phyloP scores from a whole-genome alignment of 2,113 vertebrate genomes.

The Nipponia nippon region DNA sequence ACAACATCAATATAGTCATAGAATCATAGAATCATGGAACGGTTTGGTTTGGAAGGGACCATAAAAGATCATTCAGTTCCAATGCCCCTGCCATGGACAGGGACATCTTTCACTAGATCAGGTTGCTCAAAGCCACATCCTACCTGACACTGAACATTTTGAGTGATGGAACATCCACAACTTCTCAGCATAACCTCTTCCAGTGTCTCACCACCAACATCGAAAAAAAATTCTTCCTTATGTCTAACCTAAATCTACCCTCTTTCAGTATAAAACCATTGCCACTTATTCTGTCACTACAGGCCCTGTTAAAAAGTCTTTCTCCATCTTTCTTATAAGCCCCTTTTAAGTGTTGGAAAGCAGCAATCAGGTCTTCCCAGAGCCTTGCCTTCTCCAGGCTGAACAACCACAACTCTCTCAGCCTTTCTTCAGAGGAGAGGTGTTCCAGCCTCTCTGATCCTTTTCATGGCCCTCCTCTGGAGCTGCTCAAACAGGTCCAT shows the following conservation, averaged over 20 bases:
- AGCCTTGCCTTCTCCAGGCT: not conserved
- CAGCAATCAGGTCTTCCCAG: fast-evolving
- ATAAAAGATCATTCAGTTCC: not conserved
- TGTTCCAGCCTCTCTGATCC: not conserved
- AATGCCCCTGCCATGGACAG: not conserved
- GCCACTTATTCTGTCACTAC: not conserved
- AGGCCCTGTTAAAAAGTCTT: not conserved
- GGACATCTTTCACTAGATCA: not conserved
- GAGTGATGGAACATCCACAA: not conserved
- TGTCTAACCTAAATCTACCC: not conserved
- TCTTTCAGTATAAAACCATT: not conserved
- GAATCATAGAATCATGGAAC: not conserved
- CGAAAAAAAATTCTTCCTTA: fast-evolving
- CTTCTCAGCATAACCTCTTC: not conserved
- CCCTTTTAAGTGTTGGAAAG: not conserved
- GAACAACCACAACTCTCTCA: not conserved
- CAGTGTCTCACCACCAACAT: not conserved
- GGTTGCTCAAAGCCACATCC: not conserved
- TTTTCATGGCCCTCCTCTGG: not conserved
- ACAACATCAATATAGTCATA: not conserved
- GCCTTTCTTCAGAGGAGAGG: not conserved
- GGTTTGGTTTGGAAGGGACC: not conserved
- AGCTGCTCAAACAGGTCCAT: too few species aligned
- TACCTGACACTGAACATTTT: not conserved
- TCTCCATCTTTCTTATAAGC: not conserved